Evolutionary conservation across 2,888 invertebrate species (phyloP).

Genomic region (Protophormia terraenovae): DNA sequence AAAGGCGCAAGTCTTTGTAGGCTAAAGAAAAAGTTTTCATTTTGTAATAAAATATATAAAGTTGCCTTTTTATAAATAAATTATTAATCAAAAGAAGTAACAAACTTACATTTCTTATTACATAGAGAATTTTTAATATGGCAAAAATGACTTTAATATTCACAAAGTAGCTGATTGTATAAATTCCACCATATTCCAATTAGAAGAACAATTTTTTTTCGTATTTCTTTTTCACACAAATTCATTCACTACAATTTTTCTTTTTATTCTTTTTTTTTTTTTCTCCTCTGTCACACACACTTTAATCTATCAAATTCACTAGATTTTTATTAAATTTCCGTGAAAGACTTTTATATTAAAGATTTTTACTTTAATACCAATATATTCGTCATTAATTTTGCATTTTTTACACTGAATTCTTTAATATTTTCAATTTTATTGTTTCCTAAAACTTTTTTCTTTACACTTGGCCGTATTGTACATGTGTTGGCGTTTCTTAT

Average conservation of each 20-base stretch:
- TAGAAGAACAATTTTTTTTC: slow-evolving; percentile 35
- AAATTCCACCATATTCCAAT: slow-evolving; percentile 52
- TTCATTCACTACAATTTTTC: slow-evolving; percentile 30
- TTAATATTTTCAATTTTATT: slow-evolving; percentile 4
- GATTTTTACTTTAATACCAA: background rate
- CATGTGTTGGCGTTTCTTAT: slow-evolving; percentile 60
- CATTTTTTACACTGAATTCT: slow-evolving; percentile 2
- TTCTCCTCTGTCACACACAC: background rate
- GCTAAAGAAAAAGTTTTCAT: background rate
- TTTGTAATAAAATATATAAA: background rate
- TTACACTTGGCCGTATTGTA: slow-evolving; percentile 46
- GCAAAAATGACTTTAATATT: slow-evolving; percentile 14
- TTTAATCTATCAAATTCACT: background rate
- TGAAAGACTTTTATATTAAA: background rate
- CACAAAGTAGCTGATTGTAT: slow-evolving; percentile 10
- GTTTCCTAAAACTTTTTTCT: slow-evolving; percentile 32
- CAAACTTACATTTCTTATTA: slow-evolving; percentile 50
- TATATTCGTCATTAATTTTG: slow-evolving; percentile 17
- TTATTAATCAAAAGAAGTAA: background rate
- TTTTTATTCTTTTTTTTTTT: slow-evolving; percentile 17
- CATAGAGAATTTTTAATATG: background rate
- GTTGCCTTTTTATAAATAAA: too few relatives aligned
- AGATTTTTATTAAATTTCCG: background rate
- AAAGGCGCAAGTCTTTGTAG: slow-evolving; percentile 44
- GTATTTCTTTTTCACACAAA: slow-evolving; percentile 47